Evolutionary conservation across 1,140 invertebrate species (phyloP).

Genomic region (Leguminivora glycinivorella): DNA sequence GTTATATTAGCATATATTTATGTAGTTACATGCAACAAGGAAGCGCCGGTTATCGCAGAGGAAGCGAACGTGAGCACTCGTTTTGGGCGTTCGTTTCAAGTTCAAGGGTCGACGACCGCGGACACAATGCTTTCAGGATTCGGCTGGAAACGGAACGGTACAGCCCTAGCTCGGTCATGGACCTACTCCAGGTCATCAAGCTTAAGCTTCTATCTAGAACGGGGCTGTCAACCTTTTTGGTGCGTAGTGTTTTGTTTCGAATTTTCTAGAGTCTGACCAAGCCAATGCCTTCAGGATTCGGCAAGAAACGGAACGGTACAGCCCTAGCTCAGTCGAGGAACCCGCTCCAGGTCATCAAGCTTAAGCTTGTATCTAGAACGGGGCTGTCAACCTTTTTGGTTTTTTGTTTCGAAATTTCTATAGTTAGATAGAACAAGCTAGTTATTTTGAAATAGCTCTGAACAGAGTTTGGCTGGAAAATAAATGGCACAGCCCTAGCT

Average conservation of each 20-base stretch:
- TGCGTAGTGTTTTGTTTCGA: too few species aligned
- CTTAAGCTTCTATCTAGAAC: constrained; percentile 3
- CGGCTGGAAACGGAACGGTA: constrained; percentile 15
- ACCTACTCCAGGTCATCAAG: constrained; percentile 12
- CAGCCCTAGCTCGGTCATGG: constrained; percentile 13
- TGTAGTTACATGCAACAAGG: too few species aligned
- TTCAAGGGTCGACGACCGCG: constrained; percentile 23
- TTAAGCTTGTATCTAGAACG: not conserved
- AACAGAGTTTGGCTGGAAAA: constrained; percentile 15
- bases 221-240: not conserved
- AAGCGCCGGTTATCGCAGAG: constrained; percentile 8
- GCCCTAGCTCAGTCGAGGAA: constrained; percentile 9
- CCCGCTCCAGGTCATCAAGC: constrained; percentile 12
- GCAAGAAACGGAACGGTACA: constrained; percentile 11
- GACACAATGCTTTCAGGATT: constrained; percentile 21
- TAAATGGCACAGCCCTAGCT: constrained; percentile 13
- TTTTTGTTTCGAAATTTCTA: too few species aligned
- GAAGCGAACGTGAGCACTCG: not conserved
- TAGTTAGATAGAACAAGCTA: too few species aligned
- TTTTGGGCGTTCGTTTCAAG: constrained; percentile 18
- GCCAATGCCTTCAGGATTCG: constrained; percentile 25
- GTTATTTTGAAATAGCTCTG: too few species aligned
- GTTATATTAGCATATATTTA: too few species aligned
- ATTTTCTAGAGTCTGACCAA: too few species aligned
- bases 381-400: not conserved